Conservation (phyloP, 1,140 invertebrate genomes). For the Drosophila ercepeae region DNA sequence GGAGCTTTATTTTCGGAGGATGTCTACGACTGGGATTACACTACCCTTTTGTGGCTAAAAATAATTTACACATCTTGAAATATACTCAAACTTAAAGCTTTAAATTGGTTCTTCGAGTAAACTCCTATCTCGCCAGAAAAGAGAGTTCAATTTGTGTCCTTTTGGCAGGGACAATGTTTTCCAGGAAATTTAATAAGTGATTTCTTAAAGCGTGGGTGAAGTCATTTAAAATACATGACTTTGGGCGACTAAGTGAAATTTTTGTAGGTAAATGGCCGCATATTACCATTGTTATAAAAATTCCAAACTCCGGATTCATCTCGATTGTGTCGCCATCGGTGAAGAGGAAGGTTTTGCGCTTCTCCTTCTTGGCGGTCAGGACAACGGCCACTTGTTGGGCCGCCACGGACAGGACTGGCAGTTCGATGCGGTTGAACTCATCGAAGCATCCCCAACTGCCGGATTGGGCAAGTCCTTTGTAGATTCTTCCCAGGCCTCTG, state of each 20-base stretch:
- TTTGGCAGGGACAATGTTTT: not conserved
- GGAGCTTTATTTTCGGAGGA: not conserved
- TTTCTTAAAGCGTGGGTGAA: not conserved
- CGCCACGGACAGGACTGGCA: constrained; percentile 97
- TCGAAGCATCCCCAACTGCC: constrained; percentile 93
- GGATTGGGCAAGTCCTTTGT: constrained; percentile 95
- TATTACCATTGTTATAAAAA: constrained; percentile 97
- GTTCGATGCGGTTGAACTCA: constrained; percentile 98
- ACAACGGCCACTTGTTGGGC: constrained; percentile 98
- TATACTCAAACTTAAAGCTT: not conserved
- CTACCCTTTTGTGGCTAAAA: not conserved
- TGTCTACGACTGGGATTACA: constrained; percentile 2
- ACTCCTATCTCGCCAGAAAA: not conserved
- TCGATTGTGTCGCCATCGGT: constrained; percentile 97
- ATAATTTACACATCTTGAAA: not conserved
- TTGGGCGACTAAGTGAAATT: not conserved
- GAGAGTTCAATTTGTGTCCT: not conserved
- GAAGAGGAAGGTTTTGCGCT: constrained; percentile 94
- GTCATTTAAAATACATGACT: not conserved
- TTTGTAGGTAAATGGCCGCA: not conserved
- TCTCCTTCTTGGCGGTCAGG: constrained; percentile 95
- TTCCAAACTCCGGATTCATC: constrained; percentile 97
- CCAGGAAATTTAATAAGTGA: constrained; percentile 7
- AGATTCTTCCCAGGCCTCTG: constrained; percentile 94
- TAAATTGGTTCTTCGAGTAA: not conserved